phyloP scores from a whole-genome alignment of 2,113 vertebrate species.

The Oplegnathus fasciatus region DNA sequence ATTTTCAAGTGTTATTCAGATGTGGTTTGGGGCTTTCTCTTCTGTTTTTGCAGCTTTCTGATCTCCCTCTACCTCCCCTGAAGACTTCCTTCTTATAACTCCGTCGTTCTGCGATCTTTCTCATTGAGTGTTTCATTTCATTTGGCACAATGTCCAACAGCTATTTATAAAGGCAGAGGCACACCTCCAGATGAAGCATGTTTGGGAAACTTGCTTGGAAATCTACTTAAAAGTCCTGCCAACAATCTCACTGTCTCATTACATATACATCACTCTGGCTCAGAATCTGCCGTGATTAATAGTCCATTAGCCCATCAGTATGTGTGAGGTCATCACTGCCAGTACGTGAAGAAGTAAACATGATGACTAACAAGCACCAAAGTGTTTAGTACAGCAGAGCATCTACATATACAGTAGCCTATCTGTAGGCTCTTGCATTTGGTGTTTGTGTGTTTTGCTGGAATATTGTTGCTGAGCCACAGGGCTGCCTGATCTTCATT shows the following conservation, averaged over 20 bases:
- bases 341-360: conserved; percentile 49
- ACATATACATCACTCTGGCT: conserved; percentile 23
- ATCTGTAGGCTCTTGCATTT: background rate
- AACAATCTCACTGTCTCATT: conserved; percentile 12
- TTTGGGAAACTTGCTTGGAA: conserved; percentile 40
- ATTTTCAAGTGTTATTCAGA: conserved; percentile 15
- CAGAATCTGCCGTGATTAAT: conserved; percentile 44
- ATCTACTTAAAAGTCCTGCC: conserved; percentile 38
- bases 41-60: background rate
- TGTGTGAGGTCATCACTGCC: conserved; percentile 51
- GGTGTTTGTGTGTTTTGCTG: background rate
- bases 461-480: background rate
- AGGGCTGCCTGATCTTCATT: background rate
- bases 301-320: conserved; percentile 27
- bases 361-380: conserved; percentile 45
- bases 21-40: background rate
- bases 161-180: conserved; percentile 55
- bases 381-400: conserved; percentile 8
- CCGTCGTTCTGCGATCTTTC: background rate
- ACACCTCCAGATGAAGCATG: conserved; percentile 37
- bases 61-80: background rate
- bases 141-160: conserved; percentile 20
- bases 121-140: conserved; percentile 24
- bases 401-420: background rate
- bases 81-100: conserved; percentile 4